Base-by-base conservation (phyloP, 2,113 vertebrate species). In the Struthio camelus region DNA sequence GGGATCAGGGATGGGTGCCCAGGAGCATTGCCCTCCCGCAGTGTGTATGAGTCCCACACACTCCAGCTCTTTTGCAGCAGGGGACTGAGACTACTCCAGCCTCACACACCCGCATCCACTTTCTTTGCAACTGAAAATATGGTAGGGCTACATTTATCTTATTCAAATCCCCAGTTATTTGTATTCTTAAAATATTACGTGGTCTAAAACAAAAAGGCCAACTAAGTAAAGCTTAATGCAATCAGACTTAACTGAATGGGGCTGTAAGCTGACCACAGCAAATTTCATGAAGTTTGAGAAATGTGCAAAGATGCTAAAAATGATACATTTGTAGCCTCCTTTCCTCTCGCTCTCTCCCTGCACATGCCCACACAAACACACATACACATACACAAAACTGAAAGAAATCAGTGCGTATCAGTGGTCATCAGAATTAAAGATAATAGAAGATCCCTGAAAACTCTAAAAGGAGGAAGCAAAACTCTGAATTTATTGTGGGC, bases 321-420 rank as follows among this genome's bases (percentile, higher is more conserved):
- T 58, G 8, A 28, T 44, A 24, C 7, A 16, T 22, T 34, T 65
- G 9, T 30, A 51, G 28, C 24, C 8, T 42, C 8, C 34, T 82
- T 62, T 54, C 65, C 46, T 76, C 34, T 72, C 54, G 22, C 34
- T 86, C 53, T 28, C 6, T 59, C 5, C 59, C 19, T 2, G 6
- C 32, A 36, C 17, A 11, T 17, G 11, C 30, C 10, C 20, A 27
- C 38, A 25, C 20, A 32, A 30, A 1, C 5, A 44, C 34, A 22
- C 17, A 22, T 27, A 16, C 34, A 27, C 7, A 19, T 2, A 59
- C 3, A 64, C 0, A 42, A 30, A 88, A 14, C 53, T 77, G 18
- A 91, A 82, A 77, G n/a, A 91, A 82, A 83, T 58, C 53, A 53
- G 4, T 83, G 51, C 78, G 73, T 65, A 89, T 95, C 44, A 53